Evolutionary conservation across 2,888 invertebrate species (phyloP), one percentile per base, ranked within the genome.

Genomic region (Brachyopa scutellaris): DNA sequence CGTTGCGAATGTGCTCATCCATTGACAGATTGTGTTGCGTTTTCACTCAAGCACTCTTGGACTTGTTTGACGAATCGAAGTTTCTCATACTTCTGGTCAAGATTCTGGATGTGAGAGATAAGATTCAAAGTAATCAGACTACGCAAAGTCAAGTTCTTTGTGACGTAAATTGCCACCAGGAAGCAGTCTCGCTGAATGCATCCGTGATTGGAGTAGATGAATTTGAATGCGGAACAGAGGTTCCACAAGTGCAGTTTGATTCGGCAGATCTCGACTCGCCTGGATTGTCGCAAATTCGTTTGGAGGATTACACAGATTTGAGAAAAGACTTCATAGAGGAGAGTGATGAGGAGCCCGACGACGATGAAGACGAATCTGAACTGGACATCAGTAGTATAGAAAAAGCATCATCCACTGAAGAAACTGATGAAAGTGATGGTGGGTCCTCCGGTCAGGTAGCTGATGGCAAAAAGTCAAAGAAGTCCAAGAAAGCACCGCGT

Each of bases 1-100:
- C 85, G 0, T 59, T 90, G n/a, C 86, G 87, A 13, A 90, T 90
- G 88, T 89, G 89, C 26, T 86, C 86, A 8, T 85, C 85, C 6
- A 80, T 90, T 3, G 87, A 88, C 31, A 85, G 86, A 0, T 72
- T 90, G 31, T 77, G 88, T 26, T 89, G 87, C 49, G 86, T 87
- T 1, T 87, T 90, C 1, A 88, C 88, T 23, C 87, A 90, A 38
- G 77, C 88, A 1, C 78, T 90, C 0, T 78, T 90, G 1, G 88
- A 89, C 45, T 85, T 88, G 0, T 88, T 88, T 67, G 85, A 87
- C 2, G 88, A 87, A 0, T 87, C 87, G 0, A 83, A 84, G 1
- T 89, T 88, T 55, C 84, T 85, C 21, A 87, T 90, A 26, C 88
- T 88, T 72, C 2, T 61, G 6, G 45, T 82, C 11, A 77, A 61